Evolutionary conservation across 2,888 invertebrate species (phyloP).

Genomic region (Pseudococcus longispinus): DNA sequence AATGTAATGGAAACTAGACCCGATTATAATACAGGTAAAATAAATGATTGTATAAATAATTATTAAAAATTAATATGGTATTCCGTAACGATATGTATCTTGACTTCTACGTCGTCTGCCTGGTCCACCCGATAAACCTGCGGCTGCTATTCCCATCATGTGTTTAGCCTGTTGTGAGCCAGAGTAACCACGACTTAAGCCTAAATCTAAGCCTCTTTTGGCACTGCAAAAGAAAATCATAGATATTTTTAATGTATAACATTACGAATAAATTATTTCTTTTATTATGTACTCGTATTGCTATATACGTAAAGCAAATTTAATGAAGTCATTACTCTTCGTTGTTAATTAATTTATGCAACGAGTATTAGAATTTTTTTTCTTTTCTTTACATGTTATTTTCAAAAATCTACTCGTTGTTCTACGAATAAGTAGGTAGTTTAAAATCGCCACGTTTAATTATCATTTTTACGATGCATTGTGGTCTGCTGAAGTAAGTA

Average conservation of each 20-base stretch:
- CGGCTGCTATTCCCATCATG: conserved; percentile 87
- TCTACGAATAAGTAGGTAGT: not conserved
- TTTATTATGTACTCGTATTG: not conserved
- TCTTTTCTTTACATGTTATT: not conserved
- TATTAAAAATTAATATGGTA: conserved; percentile 32
- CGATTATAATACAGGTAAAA: conserved; percentile 49
- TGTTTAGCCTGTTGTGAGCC: conserved; percentile 91
- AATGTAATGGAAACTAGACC: conserved; percentile 25
- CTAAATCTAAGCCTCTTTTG: conserved; percentile 87
- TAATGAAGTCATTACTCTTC: not conserved
- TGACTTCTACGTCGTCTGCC: conserved; percentile 79
- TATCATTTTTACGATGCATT: not conserved
- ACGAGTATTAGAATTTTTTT: not conserved
- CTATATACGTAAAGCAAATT: not conserved
- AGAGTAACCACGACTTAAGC: conserved; percentile 85
- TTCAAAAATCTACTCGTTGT: not conserved
- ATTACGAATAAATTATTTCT: not conserved
- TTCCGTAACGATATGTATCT: conserved; percentile 46
- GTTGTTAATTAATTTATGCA: conserved; percentile 4
- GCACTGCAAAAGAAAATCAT: conserved; percentile 68
- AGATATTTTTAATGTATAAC: not conserved
- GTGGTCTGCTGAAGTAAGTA: not conserved
- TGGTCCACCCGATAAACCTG: conserved; percentile 87
- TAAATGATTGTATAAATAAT: conserved; percentile 46
- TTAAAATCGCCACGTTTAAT: not conserved